These are phyloP conservation scores for Craseonycteris thonglongyai DNA, from an alignment of 2,113 vertebrate species.

Conservation along the genomic window DNA sequence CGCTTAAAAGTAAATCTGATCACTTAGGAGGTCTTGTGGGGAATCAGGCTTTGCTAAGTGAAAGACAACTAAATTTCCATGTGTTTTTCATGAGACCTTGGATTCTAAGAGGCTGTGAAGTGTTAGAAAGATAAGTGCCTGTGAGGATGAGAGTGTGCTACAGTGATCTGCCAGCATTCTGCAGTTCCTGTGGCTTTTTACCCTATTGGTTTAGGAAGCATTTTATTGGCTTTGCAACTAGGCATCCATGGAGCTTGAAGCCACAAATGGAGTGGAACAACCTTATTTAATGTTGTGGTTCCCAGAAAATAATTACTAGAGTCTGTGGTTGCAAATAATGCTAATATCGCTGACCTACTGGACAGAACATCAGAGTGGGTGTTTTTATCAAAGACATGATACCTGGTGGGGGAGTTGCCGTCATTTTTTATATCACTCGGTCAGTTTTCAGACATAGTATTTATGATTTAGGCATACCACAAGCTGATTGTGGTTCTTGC, in stretches of 20 bases:
- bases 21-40: background rate
- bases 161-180: background rate
- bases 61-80: background rate
- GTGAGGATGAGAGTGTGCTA: background rate
- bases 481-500: background rate
- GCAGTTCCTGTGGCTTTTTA: slow-evolving; percentile 3
- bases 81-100: background rate
- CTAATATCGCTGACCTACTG: background rate
- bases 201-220: background rate
- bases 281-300: slow-evolving; percentile 34
- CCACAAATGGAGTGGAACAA: slow-evolving; percentile 26
- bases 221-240: slow-evolving; percentile 15
- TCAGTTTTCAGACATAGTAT: background rate
- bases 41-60: background rate
- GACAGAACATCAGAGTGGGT: background rate
- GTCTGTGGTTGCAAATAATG: background rate
- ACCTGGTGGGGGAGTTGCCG: background rate
- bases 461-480: background rate
- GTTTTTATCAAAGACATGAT: background rate
- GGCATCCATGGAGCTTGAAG: background rate
- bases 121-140: background rate
- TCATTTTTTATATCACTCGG: background rate
- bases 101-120: background rate
- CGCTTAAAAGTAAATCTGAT: background rate
- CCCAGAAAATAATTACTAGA: slow-evolving; percentile 33